A percentile compares a stretch with the other conserved stretches of the same genome.
Conservation (phyloP, 2,113 vertebrate genomes). For the Emydocephalus ijimae region DNA sequence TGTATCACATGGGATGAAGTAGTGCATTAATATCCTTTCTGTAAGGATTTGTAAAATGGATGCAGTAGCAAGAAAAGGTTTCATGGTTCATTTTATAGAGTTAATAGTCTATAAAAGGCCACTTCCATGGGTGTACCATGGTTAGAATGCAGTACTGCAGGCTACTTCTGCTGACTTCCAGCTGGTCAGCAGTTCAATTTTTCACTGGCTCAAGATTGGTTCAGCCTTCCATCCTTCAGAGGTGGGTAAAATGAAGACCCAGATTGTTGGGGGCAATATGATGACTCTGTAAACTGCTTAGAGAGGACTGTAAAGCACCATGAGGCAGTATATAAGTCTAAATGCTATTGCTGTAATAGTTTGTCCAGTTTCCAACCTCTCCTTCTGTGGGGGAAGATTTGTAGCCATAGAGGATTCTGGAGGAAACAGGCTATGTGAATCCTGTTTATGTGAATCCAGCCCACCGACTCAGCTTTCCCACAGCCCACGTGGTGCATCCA, state of each 20-base stretch:
- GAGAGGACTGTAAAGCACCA: too few species aligned
- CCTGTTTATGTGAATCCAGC: neutral
- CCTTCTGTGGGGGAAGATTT: neutral
- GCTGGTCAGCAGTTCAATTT: too few species aligned
- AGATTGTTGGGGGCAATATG: too few species aligned
- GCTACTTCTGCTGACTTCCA: too few species aligned
- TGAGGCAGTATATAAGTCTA: too few species aligned
- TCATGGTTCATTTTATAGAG: neutral
- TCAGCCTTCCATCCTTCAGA: too few species aligned
- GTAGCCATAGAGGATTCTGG: neutral
- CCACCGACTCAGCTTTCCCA: too few species aligned
- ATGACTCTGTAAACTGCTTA: too few species aligned
- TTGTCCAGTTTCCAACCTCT: neutral
- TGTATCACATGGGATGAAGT: neutral
- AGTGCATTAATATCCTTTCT: neutral
- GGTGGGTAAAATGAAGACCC: too few species aligned
- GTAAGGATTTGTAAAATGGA: neutral
- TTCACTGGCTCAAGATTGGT: too few species aligned
- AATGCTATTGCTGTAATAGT: neutral
- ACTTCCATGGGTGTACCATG: neutral
- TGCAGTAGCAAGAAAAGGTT: neutral
- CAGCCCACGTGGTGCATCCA: too few species aligned
- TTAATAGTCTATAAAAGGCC: neutral
- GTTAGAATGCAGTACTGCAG: too few species aligned
- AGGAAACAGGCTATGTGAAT: neutral